A percentile compares a stretch with the other conserved stretches of the same genome.
Evolutionary conservation across 1,140 invertebrate genomes (phyloP).

Genomic region (Rhagoletis zephyria): DNA sequence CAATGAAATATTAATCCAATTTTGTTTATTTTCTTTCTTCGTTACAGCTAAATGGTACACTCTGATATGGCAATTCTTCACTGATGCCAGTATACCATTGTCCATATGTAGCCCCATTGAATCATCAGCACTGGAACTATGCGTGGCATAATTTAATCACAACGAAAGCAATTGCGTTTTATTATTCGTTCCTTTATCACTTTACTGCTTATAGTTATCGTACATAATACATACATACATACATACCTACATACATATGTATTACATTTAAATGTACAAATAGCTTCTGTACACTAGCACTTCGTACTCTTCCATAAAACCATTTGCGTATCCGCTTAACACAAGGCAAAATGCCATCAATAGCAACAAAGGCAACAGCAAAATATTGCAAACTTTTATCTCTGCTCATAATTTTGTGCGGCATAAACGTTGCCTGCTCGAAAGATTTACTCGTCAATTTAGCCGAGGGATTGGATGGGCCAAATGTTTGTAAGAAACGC

Average conservation of each 20-base stretch:
- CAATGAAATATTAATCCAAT: background rate
- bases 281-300: background rate
- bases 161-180: conserved; percentile 7
- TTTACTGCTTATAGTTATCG: background rate
- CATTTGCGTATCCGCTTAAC: conserved; percentile 6
- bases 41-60: background rate
- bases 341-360: conserved; percentile 24
- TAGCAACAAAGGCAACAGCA: background rate
- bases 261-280: background rate
- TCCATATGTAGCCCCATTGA: background rate
- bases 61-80: background rate
- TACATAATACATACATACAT: background rate
- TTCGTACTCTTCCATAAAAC: background rate
- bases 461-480: conserved; percentile 59
- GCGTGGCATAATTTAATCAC: conserved; percentile 32
- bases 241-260: background rate
- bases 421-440: background rate
- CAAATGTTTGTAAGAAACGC: conserved; percentile 68
- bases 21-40: background rate
- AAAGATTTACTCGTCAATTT: conserved; percentile 29
- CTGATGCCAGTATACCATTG: background rate
- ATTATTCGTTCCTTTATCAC: conserved; percentile 4
- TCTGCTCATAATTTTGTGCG: background rate
- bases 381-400: background rate
- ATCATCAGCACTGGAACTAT: conserved; percentile 42